Base-by-base conservation (phyloP, 1,140 invertebrate genomes). In the Lucilia cuprina region DNA sequence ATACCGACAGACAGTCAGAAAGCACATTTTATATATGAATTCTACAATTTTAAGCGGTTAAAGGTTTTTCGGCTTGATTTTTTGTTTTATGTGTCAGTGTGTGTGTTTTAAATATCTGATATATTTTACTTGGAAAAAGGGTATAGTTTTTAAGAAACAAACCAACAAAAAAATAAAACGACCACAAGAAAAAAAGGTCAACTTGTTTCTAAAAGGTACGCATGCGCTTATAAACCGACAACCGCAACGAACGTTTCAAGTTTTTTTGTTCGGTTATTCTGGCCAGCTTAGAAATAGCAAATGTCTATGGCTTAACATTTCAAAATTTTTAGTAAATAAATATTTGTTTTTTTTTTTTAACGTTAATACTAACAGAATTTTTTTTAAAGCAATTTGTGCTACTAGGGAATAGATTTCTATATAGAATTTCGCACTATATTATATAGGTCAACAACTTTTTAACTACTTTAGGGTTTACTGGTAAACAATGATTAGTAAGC, bases 41-140 rank as follows among this genome's bases (percentile, higher is more conserved):
- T n/a, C 55, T n/a, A 65, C 8, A 65, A 19, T 65, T n/a, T 21
- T 19, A 55, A 70, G 7, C 75, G 17, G 35, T 35, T 75, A 14
- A 41, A 19, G 35, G 35, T n/a, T 19, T 78, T 35, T 47, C 47
- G 19, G 35, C 2, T 78, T 47, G 13, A 17, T 78, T 78, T 78
- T 78, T 41, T 78, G 35, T 78, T 19, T 70, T 65, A 17, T 78
- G 7, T 49, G 14, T 65, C 1, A 2, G n/a, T 70, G 21, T 21
- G n/a, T 55, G 2, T n/a, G 9, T 17, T 49, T 80, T 49, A 30
- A 80, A 12, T 47, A 80, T 80, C 77, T 49, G 77, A 80, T 80
- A 80, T 47, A 50, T 41, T 80, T 80, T 80, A 80, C 77, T 80
- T 80, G 77, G 77, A 80, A 80, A 80, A 80, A 25, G 77, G 77